These are phyloP conservation scores for Tiliqua scincoides DNA, from an alignment of 2,113 vertebrate species.

Conservation along the genomic window DNA sequence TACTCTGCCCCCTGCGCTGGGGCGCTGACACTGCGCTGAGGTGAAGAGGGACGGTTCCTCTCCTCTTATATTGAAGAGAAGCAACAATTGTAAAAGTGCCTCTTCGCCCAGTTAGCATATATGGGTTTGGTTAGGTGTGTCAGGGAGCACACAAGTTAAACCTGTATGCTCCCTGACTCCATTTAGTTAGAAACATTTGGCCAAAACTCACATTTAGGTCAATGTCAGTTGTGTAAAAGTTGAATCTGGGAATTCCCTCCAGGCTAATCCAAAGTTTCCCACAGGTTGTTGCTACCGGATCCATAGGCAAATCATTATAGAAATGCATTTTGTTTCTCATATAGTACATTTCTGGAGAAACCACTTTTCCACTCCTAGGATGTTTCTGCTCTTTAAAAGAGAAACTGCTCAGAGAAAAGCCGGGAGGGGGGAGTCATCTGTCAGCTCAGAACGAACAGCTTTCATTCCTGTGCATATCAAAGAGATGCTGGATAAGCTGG, in stretches of 20 bases:
- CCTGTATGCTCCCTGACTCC: not conserved
- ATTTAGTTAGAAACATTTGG: not conserved
- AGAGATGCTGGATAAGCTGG: constrained; percentile 48
- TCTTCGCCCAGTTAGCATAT: no score
- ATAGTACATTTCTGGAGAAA: not conserved
- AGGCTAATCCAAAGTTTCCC: constrained; percentile 31
- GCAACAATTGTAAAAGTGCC: no score
- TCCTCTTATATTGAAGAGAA: no score
- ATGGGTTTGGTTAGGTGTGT: no score
- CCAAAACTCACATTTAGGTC: not conserved
- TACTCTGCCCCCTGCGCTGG: no score
- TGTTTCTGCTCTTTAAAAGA: not conserved
- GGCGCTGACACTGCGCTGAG: no score
- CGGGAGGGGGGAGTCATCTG: not conserved
- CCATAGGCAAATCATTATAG: constrained; percentile 18
- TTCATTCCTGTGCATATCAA: constrained; percentile 9
- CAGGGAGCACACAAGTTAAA: no score
- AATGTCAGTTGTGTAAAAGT: not conserved
- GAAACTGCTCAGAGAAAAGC: not conserved
- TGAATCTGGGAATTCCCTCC: constrained; percentile 53
- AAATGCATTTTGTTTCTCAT: not conserved
- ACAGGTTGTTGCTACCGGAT: not conserved
- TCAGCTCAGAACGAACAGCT: not conserved
- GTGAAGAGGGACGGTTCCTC: no score
- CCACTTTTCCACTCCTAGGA: not conserved